These are phyloP conservation scores for Lasioglossum malachurum DNA, from an alignment of 2,888 invertebrate species.

Conservation along the genomic window DNA sequence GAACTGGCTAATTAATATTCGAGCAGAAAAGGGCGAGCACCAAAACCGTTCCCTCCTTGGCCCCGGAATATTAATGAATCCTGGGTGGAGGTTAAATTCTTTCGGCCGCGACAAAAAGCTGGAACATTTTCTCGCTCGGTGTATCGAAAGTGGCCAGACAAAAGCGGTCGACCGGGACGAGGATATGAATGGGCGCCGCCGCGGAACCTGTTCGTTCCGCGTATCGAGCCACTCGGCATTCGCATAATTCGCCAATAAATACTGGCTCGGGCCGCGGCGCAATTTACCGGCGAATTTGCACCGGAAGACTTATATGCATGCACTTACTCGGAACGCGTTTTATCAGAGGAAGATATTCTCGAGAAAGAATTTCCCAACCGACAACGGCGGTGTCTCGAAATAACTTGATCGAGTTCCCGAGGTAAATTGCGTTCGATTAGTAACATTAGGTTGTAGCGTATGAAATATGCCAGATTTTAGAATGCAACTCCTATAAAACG, in stretches of 20 bases:
- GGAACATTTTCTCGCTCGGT: neutral
- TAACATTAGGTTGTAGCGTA: too few species aligned
- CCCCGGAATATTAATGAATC: slow-evolving; percentile 14
- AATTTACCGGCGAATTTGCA: slow-evolving; percentile 66
- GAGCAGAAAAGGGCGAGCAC: neutral
- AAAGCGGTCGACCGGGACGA: slow-evolving; percentile 32
- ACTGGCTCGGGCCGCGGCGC: slow-evolving; percentile 41
- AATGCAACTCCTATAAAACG: too few species aligned
- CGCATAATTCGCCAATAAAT: slow-evolving; percentile 69
- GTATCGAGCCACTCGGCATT: slow-evolving; percentile 54
- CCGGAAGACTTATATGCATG: slow-evolving; percentile 55
- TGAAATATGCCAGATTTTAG: too few species aligned
- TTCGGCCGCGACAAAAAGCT: neutral
- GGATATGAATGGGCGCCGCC: slow-evolving; percentile 39
- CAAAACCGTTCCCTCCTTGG: neutral
- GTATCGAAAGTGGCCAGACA: slow-evolving; percentile 42
- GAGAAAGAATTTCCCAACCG: neutral
- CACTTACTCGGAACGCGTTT: slow-evolving; percentile 57
- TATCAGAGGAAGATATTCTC: slow-evolving; percentile 41
- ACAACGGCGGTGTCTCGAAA: neutral
- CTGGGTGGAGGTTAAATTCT: slow-evolving; percentile 1
- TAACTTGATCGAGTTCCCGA: neutral
- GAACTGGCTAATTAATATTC: neutral
- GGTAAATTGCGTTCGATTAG: neutral
- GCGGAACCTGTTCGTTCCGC: slow-evolving; percentile 44